Percentiles rank a stretch among this genome's conserved stretches.
These are phyloP conservation scores for Triplophysa bombifrons DNA, from an alignment of 2,797 vertebrate species.

Conservation along the genomic window DNA sequence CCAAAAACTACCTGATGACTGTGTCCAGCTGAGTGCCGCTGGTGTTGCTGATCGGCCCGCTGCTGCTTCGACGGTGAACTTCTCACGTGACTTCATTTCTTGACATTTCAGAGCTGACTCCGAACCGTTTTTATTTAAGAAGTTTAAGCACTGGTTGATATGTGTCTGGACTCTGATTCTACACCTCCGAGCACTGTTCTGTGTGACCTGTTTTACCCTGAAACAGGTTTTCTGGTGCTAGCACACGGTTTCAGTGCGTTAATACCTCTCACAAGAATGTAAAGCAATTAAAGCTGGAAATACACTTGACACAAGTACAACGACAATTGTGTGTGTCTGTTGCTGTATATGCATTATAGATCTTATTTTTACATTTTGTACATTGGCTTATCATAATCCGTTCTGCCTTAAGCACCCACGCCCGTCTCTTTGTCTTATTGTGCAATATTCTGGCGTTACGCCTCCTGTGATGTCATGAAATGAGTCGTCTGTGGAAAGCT, in stretches of 20 bases:
- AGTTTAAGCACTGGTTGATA: constrained; percentile 51
- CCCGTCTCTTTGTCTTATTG: constrained; percentile 50
- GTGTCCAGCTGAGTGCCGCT: constrained; percentile 77
- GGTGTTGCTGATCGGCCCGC: constrained; percentile 1
- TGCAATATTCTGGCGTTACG: constrained; percentile 50
- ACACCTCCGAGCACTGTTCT: constrained; percentile 37
- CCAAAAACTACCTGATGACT: constrained; percentile 84
- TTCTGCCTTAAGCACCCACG: constrained; percentile 61
- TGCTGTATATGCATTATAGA: too few species aligned
- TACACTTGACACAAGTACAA: background rate
- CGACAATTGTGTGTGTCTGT: too few species aligned
- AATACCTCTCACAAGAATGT: constrained; percentile 50
- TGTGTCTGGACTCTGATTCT: background rate
- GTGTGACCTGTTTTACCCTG: constrained; percentile 32
- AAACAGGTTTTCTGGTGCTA: constrained; percentile 47
- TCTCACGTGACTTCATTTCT: constrained; percentile 35
- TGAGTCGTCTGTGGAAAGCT: constrained; percentile 23
- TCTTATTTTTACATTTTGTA: too few species aligned
- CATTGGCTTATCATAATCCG: background rate
- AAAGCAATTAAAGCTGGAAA: constrained; percentile 1
- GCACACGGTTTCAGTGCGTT: constrained; percentile 42
- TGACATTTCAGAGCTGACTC: constrained; percentile 17
- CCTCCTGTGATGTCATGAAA: constrained; percentile 38
- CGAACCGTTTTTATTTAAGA: constrained; percentile 16
- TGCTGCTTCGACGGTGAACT: background rate